These are phyloP conservation scores for Bolinopsis microptera DNA, from an alignment of 37 sponge, comb jelly and placozoan species.

Conservation along the genomic window DNA sequence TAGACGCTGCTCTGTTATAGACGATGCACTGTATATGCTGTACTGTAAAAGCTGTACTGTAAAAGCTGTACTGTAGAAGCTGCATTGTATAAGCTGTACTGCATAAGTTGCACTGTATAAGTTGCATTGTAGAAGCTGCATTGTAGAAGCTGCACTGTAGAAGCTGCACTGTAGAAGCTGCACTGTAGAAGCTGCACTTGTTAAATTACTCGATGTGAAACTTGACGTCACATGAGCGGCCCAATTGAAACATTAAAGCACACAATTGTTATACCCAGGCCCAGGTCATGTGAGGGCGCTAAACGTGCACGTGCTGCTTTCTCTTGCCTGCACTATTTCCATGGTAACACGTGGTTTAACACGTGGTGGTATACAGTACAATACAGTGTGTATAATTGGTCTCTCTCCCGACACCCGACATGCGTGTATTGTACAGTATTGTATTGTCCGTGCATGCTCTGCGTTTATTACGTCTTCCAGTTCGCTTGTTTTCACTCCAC, in stretches of 20 bases:
- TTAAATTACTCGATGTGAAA: neutral
- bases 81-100: too few species aligned
- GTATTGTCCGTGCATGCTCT: neutral
- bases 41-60: too few species aligned
- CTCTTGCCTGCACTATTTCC: neutral
- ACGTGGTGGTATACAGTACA: neutral
- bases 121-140: too few species aligned
- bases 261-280: neutral
- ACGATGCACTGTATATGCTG: too few species aligned
- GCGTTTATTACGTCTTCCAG: neutral
- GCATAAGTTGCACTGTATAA: too few species aligned
- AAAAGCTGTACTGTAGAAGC: too few species aligned
- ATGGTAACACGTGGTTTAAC: neutral
- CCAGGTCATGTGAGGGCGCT: neutral
- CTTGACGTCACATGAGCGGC: neutral
- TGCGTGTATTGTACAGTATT: neutral
- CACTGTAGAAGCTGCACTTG: too few species aligned
- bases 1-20: too few species aligned
- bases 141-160: too few species aligned
- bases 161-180: too few species aligned
- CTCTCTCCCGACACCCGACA: neutral
- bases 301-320: neutral
- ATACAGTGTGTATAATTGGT: neutral
- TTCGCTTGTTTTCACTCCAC: neutral
- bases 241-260: neutral